Evolutionary conservation across 2,113 vertebrate species (phyloP), one percentile per base, ranked within the genome.

Genomic region (Scytalopus superciliaris): DNA sequence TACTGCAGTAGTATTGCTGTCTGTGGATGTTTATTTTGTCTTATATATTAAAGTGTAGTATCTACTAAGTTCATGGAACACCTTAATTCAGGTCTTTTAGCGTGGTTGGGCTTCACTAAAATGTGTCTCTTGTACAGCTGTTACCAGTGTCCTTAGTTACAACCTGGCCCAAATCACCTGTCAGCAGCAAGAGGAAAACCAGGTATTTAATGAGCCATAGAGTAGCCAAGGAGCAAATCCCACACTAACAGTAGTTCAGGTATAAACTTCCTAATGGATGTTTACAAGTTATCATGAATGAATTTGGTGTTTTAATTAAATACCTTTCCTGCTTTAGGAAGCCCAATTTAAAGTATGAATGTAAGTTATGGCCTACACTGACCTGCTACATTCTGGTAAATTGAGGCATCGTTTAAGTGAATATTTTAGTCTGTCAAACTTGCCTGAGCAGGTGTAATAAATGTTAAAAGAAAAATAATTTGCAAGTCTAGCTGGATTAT

Each of bases 231-330:
- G 74, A 90, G 63, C 15, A 77, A 94, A 85, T 69, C 67, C 59
- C 75, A 86, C 72, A 92, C 18, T 59, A 45, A 14, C 21, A 18
- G 39, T 42, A 74, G 19, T 33, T 90, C 53, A 81, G 50, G 35
- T 88, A 24, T 66, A 77, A 90, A 89, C 35, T 80, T 94, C 47
- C 45, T 83, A 74, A 83, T 4, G 24, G 39, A 3, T 77, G 30
- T 80, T 90, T 83, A 44, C 13, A 31, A 66, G 57, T 87, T 72
- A 35, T 8, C 33, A 25, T 15, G 5, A 91, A 90, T 39, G 39
- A 90, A 45, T 62, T 84, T 93, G 77, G 56, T 60, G 19, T 66
- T 89, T 84, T 84, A 94, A 89, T 92, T 88, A 67, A 94, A 81
- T 52, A 33, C 23, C 15, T 76, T 76, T 79, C 21, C 42, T 52